Conservation (phyloP, 2,797 vertebrate genomes). For the Galago senegalensis region DNA sequence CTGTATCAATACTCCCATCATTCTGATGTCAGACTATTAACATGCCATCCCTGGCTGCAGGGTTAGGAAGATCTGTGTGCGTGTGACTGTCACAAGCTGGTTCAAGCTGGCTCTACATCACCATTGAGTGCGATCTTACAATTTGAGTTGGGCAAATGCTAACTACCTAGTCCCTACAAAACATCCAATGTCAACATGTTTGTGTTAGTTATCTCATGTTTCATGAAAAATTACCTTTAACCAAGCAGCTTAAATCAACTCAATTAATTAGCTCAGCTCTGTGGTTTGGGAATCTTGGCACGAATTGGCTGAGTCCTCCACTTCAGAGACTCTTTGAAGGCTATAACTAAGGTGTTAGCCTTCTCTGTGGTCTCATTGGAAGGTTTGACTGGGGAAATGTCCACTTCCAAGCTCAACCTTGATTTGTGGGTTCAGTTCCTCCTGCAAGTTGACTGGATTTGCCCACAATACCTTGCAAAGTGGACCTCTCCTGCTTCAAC, state of each 20-base stretch:
- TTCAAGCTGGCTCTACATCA: background rate
- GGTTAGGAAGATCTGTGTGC: background rate
- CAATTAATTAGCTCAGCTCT: conserved; percentile 9
- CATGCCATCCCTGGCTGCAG: background rate
- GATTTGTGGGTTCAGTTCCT: background rate
- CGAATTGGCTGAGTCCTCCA: background rate
- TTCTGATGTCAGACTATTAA: background rate
- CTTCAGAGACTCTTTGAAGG: conserved; percentile 24
- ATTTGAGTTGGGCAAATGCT: conserved; percentile 27
- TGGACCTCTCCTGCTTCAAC: background rate
- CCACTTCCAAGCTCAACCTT: background rate
- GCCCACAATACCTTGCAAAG: background rate
- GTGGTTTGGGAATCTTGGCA: conserved; percentile 25
- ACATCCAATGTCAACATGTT: background rate
- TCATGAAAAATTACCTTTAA: background rate
- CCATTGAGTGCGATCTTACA: background rate
- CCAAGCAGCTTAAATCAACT: background rate
- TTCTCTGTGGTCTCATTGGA: background rate
- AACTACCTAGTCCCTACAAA: background rate
- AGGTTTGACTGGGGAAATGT: background rate
- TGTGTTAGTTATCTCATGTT: background rate
- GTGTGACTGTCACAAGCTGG: background rate
- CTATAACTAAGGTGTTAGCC: background rate
- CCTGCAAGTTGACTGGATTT: background rate
- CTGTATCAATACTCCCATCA: background rate